These are phyloP conservation scores for Chroicocephalus ridibundus DNA, from an alignment of 2,113 vertebrate genomes.

Conservation along the genomic window DNA sequence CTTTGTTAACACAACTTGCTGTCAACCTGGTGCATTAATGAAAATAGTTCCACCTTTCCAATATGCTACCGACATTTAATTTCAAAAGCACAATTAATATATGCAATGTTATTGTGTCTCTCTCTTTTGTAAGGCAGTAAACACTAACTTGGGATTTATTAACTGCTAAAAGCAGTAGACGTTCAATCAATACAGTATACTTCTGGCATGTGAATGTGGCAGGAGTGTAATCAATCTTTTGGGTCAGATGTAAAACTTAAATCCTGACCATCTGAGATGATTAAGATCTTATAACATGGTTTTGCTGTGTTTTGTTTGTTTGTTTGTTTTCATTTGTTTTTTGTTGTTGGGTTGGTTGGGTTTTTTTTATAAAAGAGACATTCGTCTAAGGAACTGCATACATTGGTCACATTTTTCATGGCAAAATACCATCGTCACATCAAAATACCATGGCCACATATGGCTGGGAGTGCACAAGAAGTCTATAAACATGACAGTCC, in stretches of 20 bases:
- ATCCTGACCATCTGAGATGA: neutral
- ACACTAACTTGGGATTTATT: constrained; percentile 55
- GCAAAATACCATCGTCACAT: neutral
- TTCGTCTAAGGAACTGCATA: neutral
- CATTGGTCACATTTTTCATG: neutral
- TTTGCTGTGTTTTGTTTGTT: neutral
- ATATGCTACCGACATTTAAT: constrained; percentile 10
- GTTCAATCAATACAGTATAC: constrained; percentile 22
- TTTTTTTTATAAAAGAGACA: neutral
- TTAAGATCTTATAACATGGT: neutral
- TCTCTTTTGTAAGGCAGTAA: constrained; percentile 24
- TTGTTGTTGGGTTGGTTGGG: too few species aligned
- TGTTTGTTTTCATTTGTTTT: neutral
- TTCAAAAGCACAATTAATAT: constrained; percentile 52
- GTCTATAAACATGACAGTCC: neutral
- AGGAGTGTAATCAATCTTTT: constrained; percentile 5
- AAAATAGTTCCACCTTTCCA: constrained; percentile 4
- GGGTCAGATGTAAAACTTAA: neutral
- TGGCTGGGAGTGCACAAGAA: neutral
- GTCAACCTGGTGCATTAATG: constrained; percentile 8
- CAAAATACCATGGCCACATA: neutral
- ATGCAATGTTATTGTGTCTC: neutral
- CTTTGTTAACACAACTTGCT: constrained; percentile 30
- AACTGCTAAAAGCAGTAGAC: constrained; percentile 37
- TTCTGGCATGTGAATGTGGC: constrained; percentile 14